These are phyloP conservation scores for Sphenopsis melanotis DNA, from an alignment of 2,797 vertebrate genomes.

Conservation along the genomic window DNA sequence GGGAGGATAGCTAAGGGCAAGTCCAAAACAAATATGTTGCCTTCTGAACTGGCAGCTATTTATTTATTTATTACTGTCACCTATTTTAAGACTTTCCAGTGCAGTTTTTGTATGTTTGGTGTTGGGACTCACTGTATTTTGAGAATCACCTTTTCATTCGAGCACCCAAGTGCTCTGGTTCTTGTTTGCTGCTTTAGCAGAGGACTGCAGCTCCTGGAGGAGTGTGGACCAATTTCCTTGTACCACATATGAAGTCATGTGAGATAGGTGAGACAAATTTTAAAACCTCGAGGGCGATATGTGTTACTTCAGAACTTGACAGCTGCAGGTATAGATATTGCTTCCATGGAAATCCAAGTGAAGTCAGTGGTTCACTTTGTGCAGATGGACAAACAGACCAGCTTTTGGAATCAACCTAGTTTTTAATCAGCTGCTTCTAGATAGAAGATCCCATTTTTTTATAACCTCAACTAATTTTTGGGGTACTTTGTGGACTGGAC, in stretches of 20 bases:
- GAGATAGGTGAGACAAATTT: not conserved
- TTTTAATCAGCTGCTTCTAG: not conserved
- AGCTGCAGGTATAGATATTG: not conserved
- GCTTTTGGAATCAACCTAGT: not conserved
- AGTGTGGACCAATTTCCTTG: not conserved
- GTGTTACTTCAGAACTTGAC: not conserved
- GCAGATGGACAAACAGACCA: not conserved
- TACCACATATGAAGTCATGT: accelerated
- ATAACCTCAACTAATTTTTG: not conserved
- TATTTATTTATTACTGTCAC: no score
- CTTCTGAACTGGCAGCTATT: not conserved
- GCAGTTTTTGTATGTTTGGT: not conserved
- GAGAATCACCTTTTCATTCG: not conserved
- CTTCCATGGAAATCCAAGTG: not conserved
- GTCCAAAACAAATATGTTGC: not conserved
- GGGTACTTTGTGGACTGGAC: not conserved
- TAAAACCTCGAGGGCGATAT: not conserved
- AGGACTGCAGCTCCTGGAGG: not conserved
- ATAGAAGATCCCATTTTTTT: not conserved
- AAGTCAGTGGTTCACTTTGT: not conserved
- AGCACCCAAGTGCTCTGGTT: not conserved
- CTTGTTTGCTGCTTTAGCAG: not conserved
- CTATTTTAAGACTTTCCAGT: not conserved
- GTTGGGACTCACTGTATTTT: accelerated
- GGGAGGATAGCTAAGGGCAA: not conserved